Percentiles rank a stretch among this genome's conserved stretches.
Conservation (phyloP, 2,113 vertebrate genomes). For the Datnioides undecimradiatus region DNA sequence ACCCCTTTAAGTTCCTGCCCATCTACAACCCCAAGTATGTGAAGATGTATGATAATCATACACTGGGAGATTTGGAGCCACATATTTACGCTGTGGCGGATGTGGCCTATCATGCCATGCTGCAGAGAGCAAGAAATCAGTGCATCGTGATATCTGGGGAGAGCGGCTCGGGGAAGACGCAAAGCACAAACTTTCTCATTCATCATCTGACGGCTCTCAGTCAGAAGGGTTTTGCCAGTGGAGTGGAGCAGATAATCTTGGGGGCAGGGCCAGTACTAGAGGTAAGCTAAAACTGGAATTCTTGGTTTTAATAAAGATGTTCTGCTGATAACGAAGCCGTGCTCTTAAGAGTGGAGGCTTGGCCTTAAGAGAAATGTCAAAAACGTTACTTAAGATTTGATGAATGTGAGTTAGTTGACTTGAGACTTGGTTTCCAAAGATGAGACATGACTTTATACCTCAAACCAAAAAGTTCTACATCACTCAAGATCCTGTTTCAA, state of each 20-base stretch:
- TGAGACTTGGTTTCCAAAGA: not conserved
- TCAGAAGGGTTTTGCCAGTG: constrained; percentile 98
- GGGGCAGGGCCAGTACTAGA: constrained; percentile 98
- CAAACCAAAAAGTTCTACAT: not conserved
- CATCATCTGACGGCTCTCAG: constrained; percentile 98
- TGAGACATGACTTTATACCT: not conserved
- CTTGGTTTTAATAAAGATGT: not conserved
- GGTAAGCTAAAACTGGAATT: constrained; percentile 82
- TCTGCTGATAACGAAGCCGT: not conserved
- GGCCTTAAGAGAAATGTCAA: too few relatives aligned
- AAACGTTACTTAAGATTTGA: constrained; percentile 1
- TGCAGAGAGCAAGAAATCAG: constrained; percentile 94
- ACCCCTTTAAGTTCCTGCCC: constrained; percentile 98
- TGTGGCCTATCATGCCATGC: constrained; percentile 97
- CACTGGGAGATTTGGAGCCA: constrained; percentile 95
- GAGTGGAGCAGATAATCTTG: constrained; percentile 98
- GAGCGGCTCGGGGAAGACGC: constrained; percentile 98
- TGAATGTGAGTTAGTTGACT: too few relatives aligned
- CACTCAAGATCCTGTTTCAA: not conserved
- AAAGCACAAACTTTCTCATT: constrained; percentile 99
- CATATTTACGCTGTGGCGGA: constrained; percentile 98
- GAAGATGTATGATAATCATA: constrained; percentile 99
- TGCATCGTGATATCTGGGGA: constrained; percentile 99
- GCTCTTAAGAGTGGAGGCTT: not conserved
- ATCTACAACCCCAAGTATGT: constrained; percentile 99